These are phyloP conservation scores for Vespertilio murinus DNA, from an alignment of 2,797 vertebrate species.

Conservation along the genomic window DNA sequence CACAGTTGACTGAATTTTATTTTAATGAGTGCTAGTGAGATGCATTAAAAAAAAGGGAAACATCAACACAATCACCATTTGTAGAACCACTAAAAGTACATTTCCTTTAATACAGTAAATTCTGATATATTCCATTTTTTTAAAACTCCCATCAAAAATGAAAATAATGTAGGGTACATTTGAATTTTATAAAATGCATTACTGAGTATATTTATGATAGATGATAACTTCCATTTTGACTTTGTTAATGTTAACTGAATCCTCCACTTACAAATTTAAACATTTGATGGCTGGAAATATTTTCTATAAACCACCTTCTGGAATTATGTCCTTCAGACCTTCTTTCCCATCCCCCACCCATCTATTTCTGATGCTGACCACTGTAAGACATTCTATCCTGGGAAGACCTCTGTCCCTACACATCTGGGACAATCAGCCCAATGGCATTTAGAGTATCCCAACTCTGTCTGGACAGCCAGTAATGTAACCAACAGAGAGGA, in stretches of 20 bases:
- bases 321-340: background rate
- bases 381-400: background rate
- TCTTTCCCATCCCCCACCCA: background rate
- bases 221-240: background rate
- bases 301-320: constrained; percentile 19
- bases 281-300: background rate
- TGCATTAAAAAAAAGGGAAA: constrained; percentile 30
- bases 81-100: background rate
- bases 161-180: background rate
- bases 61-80: background rate
- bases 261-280: background rate
- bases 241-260: background rate
- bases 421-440: background rate
- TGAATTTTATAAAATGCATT: background rate
- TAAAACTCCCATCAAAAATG: background rate
- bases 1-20: background rate
- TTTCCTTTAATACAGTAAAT: background rate
- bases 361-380: background rate
- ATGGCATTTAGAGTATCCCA: background rate
- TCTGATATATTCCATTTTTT: constrained; percentile 14
- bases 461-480: background rate
- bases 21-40: constrained; percentile 6
- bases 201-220: background rate
- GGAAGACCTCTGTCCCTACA: background rate
- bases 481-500: background rate